A percentile compares a stretch with the other conserved stretches of the same genome.
Conservation (phyloP, 2,888 invertebrate species). For the Andrena hattorfiana region DNA sequence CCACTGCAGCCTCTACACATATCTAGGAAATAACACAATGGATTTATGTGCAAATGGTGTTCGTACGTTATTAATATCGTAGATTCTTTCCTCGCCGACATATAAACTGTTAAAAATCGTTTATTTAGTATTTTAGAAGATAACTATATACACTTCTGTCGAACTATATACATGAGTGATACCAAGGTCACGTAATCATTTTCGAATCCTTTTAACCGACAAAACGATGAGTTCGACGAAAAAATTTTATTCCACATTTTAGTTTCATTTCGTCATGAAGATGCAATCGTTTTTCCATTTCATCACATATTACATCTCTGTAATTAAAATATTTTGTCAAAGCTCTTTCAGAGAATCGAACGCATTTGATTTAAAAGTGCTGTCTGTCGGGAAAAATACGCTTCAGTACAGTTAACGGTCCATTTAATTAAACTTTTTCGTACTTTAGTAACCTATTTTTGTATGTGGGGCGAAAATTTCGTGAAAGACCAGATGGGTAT, state of each 20-base stretch:
- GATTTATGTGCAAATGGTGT: no score
- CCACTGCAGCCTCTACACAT: neutral
- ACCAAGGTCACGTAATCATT: neutral
- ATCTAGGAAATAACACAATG: no score
- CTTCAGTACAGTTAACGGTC: neutral
- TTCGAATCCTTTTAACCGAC: neutral
- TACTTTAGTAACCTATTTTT: constrained; percentile 16
- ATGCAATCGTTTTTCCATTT: no score
- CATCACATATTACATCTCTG: no score
- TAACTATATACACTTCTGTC: no score
- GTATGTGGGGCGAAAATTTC: constrained; percentile 17
- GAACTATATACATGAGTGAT: no score
- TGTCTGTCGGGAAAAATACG: neutral
- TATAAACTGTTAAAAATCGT: no score
- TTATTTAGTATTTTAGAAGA: no score
- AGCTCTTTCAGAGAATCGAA: neutral
- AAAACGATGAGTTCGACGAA: neutral
- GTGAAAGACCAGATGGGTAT: neutral
- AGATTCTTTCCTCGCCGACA: no score
- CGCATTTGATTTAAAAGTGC: neutral
- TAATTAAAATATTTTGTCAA: neutral
- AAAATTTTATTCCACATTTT: neutral
- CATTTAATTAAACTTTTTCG: neutral
- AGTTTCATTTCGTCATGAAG: neutral
- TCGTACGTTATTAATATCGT: no score